phyloP scores from a whole-genome alignment of 2,797 vertebrate species.

The Sebastes matsubarae region DNA sequence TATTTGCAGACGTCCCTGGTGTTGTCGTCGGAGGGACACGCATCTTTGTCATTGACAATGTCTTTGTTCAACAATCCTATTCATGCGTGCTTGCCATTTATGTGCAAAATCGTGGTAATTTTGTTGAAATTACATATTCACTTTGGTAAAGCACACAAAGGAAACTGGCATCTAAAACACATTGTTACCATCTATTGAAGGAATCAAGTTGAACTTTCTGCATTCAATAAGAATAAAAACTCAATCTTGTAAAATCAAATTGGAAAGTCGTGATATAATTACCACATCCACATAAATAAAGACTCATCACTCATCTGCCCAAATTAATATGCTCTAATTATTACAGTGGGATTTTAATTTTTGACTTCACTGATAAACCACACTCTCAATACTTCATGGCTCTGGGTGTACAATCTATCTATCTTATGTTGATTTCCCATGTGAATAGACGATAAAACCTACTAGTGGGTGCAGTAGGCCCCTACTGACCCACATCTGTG shows the following conservation, averaged over 20 bases:
- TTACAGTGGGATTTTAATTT: neutral
- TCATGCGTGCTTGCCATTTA: neutral
- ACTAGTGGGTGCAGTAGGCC: no score
- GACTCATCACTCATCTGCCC: no score
- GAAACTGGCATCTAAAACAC: neutral
- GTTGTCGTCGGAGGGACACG: neutral
- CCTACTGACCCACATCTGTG: no score
- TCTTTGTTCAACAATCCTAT: neutral
- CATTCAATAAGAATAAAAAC: neutral
- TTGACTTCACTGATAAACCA: no score
- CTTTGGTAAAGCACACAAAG: neutral
- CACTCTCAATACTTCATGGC: no score
- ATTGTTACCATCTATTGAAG: neutral
- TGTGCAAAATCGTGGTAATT: neutral
- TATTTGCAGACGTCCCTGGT: neutral
- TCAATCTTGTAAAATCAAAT: neutral
- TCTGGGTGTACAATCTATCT: no score
- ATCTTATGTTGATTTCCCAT: no score
- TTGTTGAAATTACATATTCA: neutral
- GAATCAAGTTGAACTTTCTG: neutral
- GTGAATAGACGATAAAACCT: no score
- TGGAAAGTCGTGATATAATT: no score
- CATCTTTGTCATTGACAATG: neutral
- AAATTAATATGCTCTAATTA: neutral
- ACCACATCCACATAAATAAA: no score